These are phyloP conservation scores for Hipparchia sbordonii DNA, from an alignment of 2,888 invertebrate species.

Conservation along the genomic window DNA sequence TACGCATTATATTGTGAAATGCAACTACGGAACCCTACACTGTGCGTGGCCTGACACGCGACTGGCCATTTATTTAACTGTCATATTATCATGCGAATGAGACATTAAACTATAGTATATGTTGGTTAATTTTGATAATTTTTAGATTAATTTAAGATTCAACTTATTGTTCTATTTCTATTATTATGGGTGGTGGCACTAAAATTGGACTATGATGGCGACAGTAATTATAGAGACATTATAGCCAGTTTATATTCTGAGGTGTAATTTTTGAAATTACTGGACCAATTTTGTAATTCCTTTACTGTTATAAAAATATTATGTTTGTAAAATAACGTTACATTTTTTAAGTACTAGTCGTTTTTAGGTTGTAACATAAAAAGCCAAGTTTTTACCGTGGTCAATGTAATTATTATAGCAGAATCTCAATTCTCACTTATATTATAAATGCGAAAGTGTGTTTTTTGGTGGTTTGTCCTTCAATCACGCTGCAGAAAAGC, in stretches of 20 bases:
- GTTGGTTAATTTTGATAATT: no score
- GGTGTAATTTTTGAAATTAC: constrained; percentile 14
- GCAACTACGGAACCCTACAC: no score
- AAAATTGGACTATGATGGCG: background rate
- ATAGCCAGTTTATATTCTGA: background rate
- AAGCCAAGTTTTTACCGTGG: background rate
- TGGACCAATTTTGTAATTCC: background rate
- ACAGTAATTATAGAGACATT: background rate
- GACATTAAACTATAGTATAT: no score
- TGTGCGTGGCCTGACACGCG: no score
- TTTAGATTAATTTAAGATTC: background rate
- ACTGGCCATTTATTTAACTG: no score
- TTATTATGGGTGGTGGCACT: background rate
- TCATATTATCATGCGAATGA: no score
- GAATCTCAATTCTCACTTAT: no score
- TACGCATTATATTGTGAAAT: no score
- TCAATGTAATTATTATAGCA: constrained; percentile 1
- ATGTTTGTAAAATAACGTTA: constrained; percentile 6
- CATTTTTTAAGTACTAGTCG: background rate
- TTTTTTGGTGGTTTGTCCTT: no score
- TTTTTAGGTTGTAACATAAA: background rate
- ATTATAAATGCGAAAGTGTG: no score
- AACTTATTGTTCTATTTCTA: background rate
- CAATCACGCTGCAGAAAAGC: no score
- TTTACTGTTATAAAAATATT: constrained; percentile 3